Evolutionary conservation across 2,113 vertebrate species (phyloP).

Genomic region (Cyprinus carpio): DNA sequence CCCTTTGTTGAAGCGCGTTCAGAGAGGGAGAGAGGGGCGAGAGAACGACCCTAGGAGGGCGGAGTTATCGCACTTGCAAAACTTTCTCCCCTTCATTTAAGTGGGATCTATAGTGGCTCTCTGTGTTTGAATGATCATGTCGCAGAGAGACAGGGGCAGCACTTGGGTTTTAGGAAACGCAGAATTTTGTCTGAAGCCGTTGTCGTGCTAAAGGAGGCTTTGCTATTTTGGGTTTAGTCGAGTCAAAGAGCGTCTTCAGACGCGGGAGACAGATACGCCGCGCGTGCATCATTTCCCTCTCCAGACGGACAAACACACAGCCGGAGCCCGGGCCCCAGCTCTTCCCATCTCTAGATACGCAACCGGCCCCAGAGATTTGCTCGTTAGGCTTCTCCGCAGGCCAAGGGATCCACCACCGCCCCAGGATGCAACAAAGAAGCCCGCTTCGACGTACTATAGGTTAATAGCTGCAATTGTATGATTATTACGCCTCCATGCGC

Average conservation of each 20-base stretch:
- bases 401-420: too few relatives aligned
- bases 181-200: slow-evolving; percentile 81
- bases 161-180: slow-evolving; percentile 75
- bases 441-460: too few relatives aligned
- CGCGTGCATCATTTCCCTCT: slow-evolving; percentile 60
- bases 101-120: slow-evolving; percentile 70
- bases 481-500: too few relatives aligned
- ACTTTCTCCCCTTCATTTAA: slow-evolving; percentile 36
- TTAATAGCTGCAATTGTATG: too few relatives aligned
- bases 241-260: slow-evolving; percentile 72
- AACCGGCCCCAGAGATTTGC: slow-evolving; percentile 66
- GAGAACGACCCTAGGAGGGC: slow-evolving; percentile 66
- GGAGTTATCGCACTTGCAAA: slow-evolving; percentile 61
- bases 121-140: slow-evolving; percentile 76
- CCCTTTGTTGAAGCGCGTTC: slow-evolving; percentile 65
- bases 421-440: too few relatives aligned
- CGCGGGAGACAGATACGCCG: slow-evolving; percentile 58
- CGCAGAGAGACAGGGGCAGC: slow-evolving; percentile 77
- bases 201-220: slow-evolving; percentile 66
- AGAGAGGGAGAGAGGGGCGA: slow-evolving; percentile 29
- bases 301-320: too few relatives aligned
- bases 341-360: slow-evolving; percentile 56
- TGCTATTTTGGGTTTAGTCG: slow-evolving; percentile 73
- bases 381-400: slow-evolving; percentile 17
- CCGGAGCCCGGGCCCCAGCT: too few relatives aligned